phyloP scores from a whole-genome alignment of 2,797 vertebrate genomes.

The Takifugu ocellatus region DNA sequence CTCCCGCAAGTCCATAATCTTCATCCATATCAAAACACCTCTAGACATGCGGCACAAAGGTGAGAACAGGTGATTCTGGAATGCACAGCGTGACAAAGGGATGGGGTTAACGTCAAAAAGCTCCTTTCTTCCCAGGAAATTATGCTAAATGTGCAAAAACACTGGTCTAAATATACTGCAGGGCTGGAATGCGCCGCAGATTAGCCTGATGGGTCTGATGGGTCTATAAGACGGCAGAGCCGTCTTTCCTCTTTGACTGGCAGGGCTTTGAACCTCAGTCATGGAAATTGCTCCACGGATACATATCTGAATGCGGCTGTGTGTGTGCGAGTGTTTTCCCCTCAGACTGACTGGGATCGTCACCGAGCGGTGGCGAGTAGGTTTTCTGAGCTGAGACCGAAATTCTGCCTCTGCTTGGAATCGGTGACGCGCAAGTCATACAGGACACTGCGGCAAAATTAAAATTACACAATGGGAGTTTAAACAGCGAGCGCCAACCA shows the following conservation, averaged over 20 bases:
- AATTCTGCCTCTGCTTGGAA: conserved; percentile 32
- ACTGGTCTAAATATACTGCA: conserved; percentile 67
- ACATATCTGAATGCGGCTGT: conserved; percentile 35
- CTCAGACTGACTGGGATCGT: conserved; percentile 33
- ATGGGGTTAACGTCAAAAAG: conserved; percentile 64
- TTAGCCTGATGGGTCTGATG: conserved; percentile 61
- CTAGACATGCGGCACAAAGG: conserved; percentile 23
- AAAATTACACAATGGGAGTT: conserved; percentile 37
- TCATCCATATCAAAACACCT: conserved; percentile 36
- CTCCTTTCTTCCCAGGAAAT: conserved; percentile 66
- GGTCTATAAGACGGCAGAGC: conserved; percentile 60
- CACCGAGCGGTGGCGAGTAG: conserved; percentile 17
- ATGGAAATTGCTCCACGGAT: background rate
- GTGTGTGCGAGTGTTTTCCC: conserved; percentile 20
- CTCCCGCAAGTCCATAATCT: conserved; percentile 1
- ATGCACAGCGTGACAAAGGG: conserved; percentile 1
- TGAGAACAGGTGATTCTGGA: conserved; percentile 53
- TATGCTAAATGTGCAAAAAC: conserved; percentile 74
- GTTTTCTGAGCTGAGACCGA: conserved; percentile 34
- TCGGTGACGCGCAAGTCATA: conserved; percentile 21
- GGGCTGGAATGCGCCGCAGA: conserved; percentile 57
- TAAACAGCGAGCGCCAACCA: conserved; percentile 33
- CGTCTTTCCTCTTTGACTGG: conserved; percentile 61
- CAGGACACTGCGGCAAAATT: conserved; percentile 40
- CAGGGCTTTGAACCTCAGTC: conserved; percentile 58